Conservation (phyloP, 1,140 invertebrate genomes). For the Rhyzopertha dominica region DNA sequence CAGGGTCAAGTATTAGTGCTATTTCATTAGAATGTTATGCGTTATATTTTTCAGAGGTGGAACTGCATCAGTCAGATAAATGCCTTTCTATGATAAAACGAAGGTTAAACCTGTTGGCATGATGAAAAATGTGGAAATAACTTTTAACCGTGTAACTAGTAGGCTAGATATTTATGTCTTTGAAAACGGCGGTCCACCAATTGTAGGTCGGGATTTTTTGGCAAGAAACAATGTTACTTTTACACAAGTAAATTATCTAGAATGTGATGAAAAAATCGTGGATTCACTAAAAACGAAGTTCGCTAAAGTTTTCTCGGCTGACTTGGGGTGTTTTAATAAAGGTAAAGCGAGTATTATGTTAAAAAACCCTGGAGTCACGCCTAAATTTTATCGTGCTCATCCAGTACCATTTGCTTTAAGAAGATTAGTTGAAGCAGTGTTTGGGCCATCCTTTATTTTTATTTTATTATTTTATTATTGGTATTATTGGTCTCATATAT, state of each 20-base stretch:
- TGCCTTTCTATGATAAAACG: no score
- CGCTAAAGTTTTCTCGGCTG: not conserved
- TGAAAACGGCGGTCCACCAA: slow-evolving; percentile 10
- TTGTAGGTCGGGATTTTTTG: slow-evolving; percentile 10
- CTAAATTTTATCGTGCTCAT: slow-evolving; percentile 7
- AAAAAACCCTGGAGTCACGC: slow-evolving; percentile 3
- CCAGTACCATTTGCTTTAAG: slow-evolving; percentile 5
- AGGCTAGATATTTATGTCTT: slow-evolving; percentile 12
- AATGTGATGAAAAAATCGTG: not conserved
- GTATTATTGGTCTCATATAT: no score
- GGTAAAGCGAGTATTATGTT: slow-evolving; percentile 3
- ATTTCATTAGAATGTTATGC: no score
- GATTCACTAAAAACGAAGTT: not conserved
- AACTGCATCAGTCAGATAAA: no score
- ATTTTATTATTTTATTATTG: no score
- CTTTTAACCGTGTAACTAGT: no score
- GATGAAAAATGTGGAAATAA: no score
- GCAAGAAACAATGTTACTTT: slow-evolving; percentile 11
- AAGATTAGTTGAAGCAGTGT: slow-evolving; percentile 4
- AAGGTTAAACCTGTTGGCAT: no score
- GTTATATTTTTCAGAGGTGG: no score
- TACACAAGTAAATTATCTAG: slow-evolving; percentile 6
- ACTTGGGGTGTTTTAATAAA: slow-evolving; percentile 12
- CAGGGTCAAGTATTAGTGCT: no score
- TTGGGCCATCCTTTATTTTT: no score